A percentile compares a stretch with the other conserved stretches of the same genome.
Evolutionary conservation across 2,113 vertebrate species (phyloP).

Genomic region (Myxocyprinus asiaticus): DNA sequence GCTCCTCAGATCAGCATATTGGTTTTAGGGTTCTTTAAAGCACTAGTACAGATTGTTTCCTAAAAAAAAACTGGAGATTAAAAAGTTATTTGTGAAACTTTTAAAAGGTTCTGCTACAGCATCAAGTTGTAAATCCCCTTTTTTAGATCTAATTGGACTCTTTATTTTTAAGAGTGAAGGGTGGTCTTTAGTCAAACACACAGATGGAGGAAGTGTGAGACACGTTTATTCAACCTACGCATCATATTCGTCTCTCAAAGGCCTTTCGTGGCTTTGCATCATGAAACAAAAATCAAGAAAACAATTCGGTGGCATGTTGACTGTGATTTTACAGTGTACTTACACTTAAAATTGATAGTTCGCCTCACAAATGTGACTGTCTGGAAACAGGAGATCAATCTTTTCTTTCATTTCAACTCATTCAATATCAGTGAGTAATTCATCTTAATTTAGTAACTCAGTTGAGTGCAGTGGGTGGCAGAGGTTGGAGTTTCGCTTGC

Average conservation of each 20-base stretch:
- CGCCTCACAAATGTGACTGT: background rate
- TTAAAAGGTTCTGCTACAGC: too few relatives aligned
- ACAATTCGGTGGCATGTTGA: background rate
- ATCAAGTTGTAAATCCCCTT: too few relatives aligned
- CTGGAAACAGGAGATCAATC: conserved; percentile 21
- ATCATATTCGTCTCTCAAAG: background rate
- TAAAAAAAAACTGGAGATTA: too few relatives aligned
- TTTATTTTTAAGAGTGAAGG: background rate
- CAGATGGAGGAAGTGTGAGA: conserved; percentile 23
- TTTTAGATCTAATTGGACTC: background rate
- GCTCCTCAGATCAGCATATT: too few relatives aligned
- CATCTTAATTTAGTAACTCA: conserved; percentile 40
- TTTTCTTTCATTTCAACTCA: conserved; percentile 9
- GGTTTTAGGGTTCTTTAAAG: too few relatives aligned
- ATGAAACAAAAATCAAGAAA: background rate
- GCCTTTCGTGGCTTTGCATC: conserved; percentile 20
- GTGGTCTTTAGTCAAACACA: conserved; percentile 13
- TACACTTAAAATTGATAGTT: background rate
- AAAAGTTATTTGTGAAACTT: too few relatives aligned
- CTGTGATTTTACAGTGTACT: background rate
- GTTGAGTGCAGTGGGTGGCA: conserved; percentile 29
- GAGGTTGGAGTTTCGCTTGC: conserved; percentile 33
- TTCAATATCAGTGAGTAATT: conserved; percentile 43
- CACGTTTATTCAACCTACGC: background rate
- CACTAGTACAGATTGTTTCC: too few relatives aligned